Evolutionary conservation across 1,140 invertebrate genomes (phyloP).

Genomic region (Elymnias hypermnestra): DNA sequence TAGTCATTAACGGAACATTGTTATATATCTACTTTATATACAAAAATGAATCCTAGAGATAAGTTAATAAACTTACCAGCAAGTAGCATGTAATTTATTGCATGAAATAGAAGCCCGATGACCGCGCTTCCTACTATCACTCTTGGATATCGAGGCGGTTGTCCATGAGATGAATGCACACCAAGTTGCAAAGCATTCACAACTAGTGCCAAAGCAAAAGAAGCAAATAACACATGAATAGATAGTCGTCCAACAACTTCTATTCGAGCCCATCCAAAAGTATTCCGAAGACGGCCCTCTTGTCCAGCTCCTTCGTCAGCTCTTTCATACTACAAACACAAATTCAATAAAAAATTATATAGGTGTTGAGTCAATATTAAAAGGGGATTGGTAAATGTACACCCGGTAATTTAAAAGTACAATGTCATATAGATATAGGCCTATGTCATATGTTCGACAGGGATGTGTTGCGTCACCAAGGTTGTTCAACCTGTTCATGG

Average conservation of each 20-base stretch:
- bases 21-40: too few species aligned
- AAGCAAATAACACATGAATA: slow-evolving; percentile 89
- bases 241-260: slow-evolving; percentile 89
- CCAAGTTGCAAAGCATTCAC: slow-evolving; percentile 89
- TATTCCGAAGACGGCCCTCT: slow-evolving; percentile 86
- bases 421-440: too few species aligned
- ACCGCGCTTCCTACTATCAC: slow-evolving; percentile 73
- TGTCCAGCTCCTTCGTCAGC: slow-evolving; percentile 60
- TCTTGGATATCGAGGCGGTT: slow-evolving; percentile 79
- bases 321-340: slow-evolving; percentile 46
- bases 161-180: slow-evolving; percentile 83
- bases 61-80: slow-evolving; percentile 47
- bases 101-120: slow-evolving; percentile 55
- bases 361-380: too few species aligned
- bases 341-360: not conserved
- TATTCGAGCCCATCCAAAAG: slow-evolving; percentile 93
- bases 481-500: too few species aligned
- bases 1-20: too few species aligned
- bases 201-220: slow-evolving; percentile 88
- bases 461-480: too few species aligned
- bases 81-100: slow-evolving; percentile 58
- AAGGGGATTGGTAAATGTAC: too few species aligned
- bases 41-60: too few species aligned
- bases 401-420: too few species aligned
- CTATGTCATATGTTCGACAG: too few species aligned